A percentile compares a stretch with the other conserved stretches of the same genome.
These are phyloP conservation scores for Crotalus adamanteus DNA, from an alignment of 2,797 vertebrate species.

Conservation along the genomic window DNA sequence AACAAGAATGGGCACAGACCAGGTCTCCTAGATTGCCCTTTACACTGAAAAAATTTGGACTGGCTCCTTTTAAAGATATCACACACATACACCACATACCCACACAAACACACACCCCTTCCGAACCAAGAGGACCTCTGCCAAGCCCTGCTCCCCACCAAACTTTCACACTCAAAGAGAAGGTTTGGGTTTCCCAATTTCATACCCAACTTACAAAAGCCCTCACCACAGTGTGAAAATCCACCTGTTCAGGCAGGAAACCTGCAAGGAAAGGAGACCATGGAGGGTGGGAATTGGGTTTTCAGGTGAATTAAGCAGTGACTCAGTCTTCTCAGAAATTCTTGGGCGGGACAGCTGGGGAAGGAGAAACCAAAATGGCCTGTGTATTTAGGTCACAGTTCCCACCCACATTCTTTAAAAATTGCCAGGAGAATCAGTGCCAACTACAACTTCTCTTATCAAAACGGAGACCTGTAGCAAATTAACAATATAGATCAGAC, in stretches of 20 bases:
- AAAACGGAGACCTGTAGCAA: background rate
- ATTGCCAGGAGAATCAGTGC: slow-evolving; percentile 26
- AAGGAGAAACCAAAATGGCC: background rate
- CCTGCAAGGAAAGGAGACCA: slow-evolving; percentile 27
- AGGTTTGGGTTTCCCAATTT: slow-evolving; percentile 62
- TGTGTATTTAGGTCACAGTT: background rate
- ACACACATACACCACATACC: background rate
- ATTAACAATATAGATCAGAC: no score
- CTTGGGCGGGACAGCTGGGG: background rate
- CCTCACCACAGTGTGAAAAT: slow-evolving; percentile 38
- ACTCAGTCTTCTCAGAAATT: slow-evolving; percentile 45
- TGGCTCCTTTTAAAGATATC: slow-evolving; percentile 50
- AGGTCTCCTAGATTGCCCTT: slow-evolving; percentile 53
- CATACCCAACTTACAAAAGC: slow-evolving; percentile 45
- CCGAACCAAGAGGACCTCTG: slow-evolving; percentile 33
- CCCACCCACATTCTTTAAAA: slow-evolving; percentile 11
- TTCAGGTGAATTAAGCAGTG: slow-evolving; percentile 54
- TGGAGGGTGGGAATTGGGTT: background rate
- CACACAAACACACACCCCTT: slow-evolving; percentile 9
- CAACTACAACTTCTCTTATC: background rate
- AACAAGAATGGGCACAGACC: slow-evolving; percentile 58
- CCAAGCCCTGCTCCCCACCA: slow-evolving; percentile 38
- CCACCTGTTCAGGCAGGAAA: slow-evolving; percentile 44
- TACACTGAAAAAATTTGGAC: slow-evolving; percentile 62
- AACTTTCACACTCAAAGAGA: slow-evolving; percentile 58